Conservation (phyloP, 2,888 invertebrate species). For the Spilarctia lutea region DNA sequence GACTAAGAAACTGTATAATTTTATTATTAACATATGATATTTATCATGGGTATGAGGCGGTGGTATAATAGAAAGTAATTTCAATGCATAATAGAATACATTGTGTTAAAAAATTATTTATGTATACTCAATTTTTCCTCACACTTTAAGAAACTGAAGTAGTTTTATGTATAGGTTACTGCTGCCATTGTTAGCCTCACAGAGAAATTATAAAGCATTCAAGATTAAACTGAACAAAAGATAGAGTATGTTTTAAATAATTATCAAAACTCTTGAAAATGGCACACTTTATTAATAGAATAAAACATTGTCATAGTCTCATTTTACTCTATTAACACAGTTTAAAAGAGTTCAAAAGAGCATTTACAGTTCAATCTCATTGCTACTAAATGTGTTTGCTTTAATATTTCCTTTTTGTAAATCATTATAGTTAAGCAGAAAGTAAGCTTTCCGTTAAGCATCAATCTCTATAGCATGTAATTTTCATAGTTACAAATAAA, state of each 20-base stretch:
- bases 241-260: background rate
- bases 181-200: conserved; percentile 3
- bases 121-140: background rate
- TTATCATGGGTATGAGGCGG: background rate
- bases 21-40: conserved; percentile 30
- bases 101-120: conserved; percentile 14
- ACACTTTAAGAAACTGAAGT: background rate
- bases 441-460: background rate
- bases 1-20: conserved; percentile 25
- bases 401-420: background rate
- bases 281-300: background rate
- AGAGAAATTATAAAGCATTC: background rate
- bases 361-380: background rate
- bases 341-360: background rate
- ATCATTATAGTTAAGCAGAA: background rate
- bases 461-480: background rate
- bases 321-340: background rate
- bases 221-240: background rate
- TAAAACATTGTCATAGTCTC: background rate
- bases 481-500: background rate
- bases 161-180: background rate
- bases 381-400: background rate
- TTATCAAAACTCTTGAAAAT: background rate
- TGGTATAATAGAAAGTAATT: background rate
- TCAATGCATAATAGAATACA: conserved; percentile 3